Evolutionary conservation across 2,113 vertebrate species (phyloP), one percentile per base, ranked within the genome.

Genomic region (Danionella cerebrum): DNA sequence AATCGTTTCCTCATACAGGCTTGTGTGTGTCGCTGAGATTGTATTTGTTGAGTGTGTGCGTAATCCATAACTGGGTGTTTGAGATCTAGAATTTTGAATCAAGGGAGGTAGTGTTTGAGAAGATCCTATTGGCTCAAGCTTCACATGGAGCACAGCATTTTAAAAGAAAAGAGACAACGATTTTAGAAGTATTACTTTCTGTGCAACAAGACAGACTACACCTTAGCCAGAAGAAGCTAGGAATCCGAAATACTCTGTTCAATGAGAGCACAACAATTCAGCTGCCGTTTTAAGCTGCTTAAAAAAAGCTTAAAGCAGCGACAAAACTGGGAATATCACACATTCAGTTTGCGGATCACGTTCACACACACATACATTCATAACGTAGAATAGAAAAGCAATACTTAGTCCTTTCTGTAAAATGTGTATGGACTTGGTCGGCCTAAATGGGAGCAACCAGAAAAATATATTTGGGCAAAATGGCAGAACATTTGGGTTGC

Each of bases 71-170:
- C 38, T 33, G 44, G 21, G 50, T 65, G 60, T 66, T 65, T 72
- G 62, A 44, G 24, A 60, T 62, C 9, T 1, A 33, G 41, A 67
- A 58, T 53, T 70, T n/a, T n/a, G n/a, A n/a, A 71, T 77, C 68
- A 75, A 68, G 78, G 82, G 81, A 84, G 86, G 82, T 87, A 86
- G 85, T 79, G 74, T 47, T 78, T 63, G 53, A 84, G 74, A 79
- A 70, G 72, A 78, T 73, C 75, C 73, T 59, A 60, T 80, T 79
- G 75, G 80, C 77, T 88, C 82, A 80, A 91, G 91, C 87, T 91
- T 90, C 76, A 69, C 71, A 78, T 22, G 41, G 72, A 76, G 36
- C n/a, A 70, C 80, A 72, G 55, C 67, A 73, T 76, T 69, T 48
- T 58, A 54, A 75, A 69, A 80, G 74, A 79, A 79, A 78, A 75